These are phyloP conservation scores for Eulemur rufifrons DNA, from an alignment of 2,113 vertebrate genomes.

Conservation along the genomic window DNA sequence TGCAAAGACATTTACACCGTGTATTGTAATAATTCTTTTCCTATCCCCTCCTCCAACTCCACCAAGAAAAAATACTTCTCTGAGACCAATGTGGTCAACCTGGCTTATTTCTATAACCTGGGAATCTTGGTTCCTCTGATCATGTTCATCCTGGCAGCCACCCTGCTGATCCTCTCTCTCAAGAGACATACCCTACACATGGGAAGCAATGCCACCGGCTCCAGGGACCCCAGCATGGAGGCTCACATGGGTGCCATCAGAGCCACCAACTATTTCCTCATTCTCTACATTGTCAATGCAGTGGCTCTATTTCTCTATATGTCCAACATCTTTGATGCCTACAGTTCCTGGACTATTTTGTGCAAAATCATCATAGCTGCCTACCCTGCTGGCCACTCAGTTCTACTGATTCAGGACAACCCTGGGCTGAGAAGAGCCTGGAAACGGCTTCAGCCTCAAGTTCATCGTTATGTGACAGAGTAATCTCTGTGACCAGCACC, in stretches of 20 bases:
- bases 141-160: neutral
- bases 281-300: conserved; percentile 58
- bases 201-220: neutral
- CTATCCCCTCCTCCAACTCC: neutral
- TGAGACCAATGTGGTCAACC: neutral
- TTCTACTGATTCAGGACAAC: conserved; percentile 59
- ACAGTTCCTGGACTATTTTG: conserved; percentile 13
- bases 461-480: neutral
- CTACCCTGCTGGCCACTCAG: conserved; percentile 53
- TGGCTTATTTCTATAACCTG: neutral
- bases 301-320: conserved; percentile 35
- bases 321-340: neutral
- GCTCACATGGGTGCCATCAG: conserved; percentile 60
- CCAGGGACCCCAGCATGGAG: conserved; percentile 29
- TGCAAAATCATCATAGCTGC: conserved; percentile 46
- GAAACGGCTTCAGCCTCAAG: neutral
- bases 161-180: conserved; percentile 63
- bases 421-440: conserved; percentile 58
- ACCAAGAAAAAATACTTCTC: neutral
- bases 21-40: neutral
- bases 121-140: conserved; percentile 47
- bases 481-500: neutral
- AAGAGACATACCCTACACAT: conserved; percentile 46
- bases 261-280: conserved; percentile 45
- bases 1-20: neutral